Evolutionary conservation across 2,888 invertebrate genomes (phyloP).

Genomic region (Hirtodrosophila trivittata): DNA sequence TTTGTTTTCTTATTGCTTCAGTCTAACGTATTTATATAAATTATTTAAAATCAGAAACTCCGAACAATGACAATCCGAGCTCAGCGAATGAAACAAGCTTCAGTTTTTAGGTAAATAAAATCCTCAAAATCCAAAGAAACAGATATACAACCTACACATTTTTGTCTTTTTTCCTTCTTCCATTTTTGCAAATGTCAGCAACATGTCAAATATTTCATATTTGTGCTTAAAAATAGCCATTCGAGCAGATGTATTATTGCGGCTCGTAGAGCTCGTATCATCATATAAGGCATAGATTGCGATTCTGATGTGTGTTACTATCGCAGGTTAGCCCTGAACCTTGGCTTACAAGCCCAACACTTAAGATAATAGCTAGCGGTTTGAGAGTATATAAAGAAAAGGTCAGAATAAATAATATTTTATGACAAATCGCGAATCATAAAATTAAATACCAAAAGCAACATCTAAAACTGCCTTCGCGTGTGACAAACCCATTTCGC

Average conservation of each 20-base stretch:
- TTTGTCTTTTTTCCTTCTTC: slow-evolving; percentile 17
- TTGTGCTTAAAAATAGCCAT: slow-evolving; percentile 60
- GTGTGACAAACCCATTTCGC: too few relatives aligned
- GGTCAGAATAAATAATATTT: slow-evolving; percentile 68
- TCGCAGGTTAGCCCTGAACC: slow-evolving; percentile 56
- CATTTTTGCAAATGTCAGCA: slow-evolving; percentile 35
- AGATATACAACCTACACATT: too few relatives aligned
- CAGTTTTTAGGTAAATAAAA: slow-evolving; percentile 18
- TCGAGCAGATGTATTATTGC: slow-evolving; percentile 32
- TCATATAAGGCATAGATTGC: slow-evolving; percentile 36
- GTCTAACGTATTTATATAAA: too few relatives aligned
- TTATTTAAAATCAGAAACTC: too few relatives aligned
- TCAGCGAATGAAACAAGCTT: slow-evolving; percentile 45
- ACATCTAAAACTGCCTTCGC: too few relatives aligned
- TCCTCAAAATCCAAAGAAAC: neutral
- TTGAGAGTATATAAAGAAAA: too few relatives aligned
- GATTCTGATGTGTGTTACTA: slow-evolving; percentile 27
- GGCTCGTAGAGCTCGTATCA: too few relatives aligned
- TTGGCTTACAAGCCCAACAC: slow-evolving; percentile 28
- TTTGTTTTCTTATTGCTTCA: too few relatives aligned
- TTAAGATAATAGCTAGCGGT: slow-evolving; percentile 50
- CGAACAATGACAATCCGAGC: too few relatives aligned
- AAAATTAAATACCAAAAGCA: too few relatives aligned
- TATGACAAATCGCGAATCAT: too few relatives aligned
- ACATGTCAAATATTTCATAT: slow-evolving; percentile 51